Conservation (phyloP, 2,888 invertebrate species). For the Trachelus troglodyta region DNA sequence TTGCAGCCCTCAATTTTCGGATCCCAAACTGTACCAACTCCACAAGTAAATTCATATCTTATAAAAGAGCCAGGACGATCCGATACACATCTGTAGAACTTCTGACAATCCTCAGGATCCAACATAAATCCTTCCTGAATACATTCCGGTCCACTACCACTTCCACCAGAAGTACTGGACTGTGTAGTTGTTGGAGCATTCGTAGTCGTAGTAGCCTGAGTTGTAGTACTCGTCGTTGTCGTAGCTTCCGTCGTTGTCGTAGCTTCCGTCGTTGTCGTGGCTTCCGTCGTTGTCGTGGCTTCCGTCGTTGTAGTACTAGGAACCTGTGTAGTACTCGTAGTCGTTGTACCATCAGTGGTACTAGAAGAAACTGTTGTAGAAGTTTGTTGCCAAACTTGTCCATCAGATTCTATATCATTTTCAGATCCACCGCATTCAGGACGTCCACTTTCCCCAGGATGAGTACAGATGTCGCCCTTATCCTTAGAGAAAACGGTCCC, state of each 20-base stretch:
- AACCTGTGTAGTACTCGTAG: constrained; percentile 9
- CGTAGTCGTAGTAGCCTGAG: constrained; percentile 10
- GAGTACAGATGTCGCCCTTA: constrained; percentile 76
- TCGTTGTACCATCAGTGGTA: constrained; percentile 15
- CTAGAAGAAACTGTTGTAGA: neutral
- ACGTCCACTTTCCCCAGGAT: constrained; percentile 76
- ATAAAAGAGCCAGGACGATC: constrained; percentile 63
- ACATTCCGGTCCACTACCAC: constrained; percentile 42
- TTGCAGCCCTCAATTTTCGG: constrained; percentile 70
- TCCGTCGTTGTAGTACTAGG: constrained; percentile 10
- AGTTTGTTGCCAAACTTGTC: constrained; percentile 12
- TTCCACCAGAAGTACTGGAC: neutral
- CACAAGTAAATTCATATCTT: constrained; percentile 70
- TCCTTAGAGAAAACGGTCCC: constrained; percentile 75
- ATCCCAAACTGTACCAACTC: constrained; percentile 72
- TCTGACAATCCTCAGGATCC: constrained; percentile 62
- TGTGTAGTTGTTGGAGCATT: constrained; percentile 14
- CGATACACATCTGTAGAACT: constrained; percentile 64
- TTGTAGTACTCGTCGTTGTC: constrained; percentile 18
- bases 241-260: constrained; percentile 3
- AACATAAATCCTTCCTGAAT: constrained; percentile 64
- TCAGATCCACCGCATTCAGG: constrained; percentile 73
- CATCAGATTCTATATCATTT: constrained; percentile 67
- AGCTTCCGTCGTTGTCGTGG: too few relatives aligned
- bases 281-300: constrained; percentile 14